Evolutionary conservation across 2,797 vertebrate species (phyloP).

Genomic region (Telmatherina bonti): DNA sequence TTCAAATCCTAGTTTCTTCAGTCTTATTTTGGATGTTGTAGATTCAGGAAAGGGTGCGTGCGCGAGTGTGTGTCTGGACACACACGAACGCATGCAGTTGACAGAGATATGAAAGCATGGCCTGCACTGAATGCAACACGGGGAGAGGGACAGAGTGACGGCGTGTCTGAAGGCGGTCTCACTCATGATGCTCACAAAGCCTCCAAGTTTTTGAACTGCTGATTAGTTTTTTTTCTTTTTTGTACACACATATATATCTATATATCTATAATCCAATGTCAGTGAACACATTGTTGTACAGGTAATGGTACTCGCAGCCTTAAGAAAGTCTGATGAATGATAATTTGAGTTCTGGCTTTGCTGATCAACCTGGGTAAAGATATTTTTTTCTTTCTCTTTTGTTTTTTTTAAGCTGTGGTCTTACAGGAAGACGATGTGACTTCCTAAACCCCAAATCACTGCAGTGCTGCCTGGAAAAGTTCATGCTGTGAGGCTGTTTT

Average conservation of each 20-base stretch:
- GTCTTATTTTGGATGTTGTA: constrained; percentile 48
- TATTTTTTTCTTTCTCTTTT: neutral
- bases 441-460: constrained; percentile 2
- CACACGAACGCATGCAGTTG: neutral
- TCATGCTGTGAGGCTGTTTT: neutral
- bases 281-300: constrained; percentile 64
- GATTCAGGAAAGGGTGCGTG: constrained; percentile 43
- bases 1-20: constrained; percentile 70
- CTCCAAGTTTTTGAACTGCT: constrained; percentile 64
- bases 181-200: constrained; percentile 45
- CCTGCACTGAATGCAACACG: constrained; percentile 56
- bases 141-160: constrained; percentile 27
- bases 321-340: constrained; percentile 62
- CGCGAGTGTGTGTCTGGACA: constrained; percentile 4
- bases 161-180: constrained; percentile 31
- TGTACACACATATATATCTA: neutral
- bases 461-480: constrained; percentile 19
- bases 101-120: constrained; percentile 40
- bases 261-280: constrained; percentile 41
- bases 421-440: constrained; percentile 4
- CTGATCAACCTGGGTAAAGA: constrained; percentile 28
- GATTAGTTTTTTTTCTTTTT: constrained; percentile 17
- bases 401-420: constrained; percentile 23
- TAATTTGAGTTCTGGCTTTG: constrained; percentile 26
- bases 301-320: constrained; percentile 73